Conservation (phyloP, 2,797 vertebrate genomes). For the Lepilemur septentrionalis region DNA sequence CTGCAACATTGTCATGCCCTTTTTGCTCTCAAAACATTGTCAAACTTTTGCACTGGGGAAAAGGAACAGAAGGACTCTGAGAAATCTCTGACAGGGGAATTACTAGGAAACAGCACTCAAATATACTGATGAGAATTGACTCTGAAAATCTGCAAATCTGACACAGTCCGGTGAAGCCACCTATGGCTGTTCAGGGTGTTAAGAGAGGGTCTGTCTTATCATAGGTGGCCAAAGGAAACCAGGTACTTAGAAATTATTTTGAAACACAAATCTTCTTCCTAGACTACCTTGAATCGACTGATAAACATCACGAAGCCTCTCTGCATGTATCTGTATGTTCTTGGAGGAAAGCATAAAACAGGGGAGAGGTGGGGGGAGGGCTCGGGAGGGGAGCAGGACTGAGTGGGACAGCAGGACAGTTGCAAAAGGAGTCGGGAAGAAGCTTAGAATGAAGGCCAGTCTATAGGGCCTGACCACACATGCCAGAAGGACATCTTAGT, state of each 20-base stretch:
- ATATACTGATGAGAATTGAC: background rate
- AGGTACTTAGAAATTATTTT: background rate
- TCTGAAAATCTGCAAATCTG: background rate
- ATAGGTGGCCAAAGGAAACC: background rate
- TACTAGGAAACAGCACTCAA: background rate
- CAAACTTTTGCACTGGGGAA: background rate
- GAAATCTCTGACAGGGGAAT: background rate
- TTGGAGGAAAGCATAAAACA: background rate
- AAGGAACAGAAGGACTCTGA: background rate
- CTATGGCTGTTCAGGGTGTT: background rate
- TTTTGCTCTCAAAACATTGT: background rate
- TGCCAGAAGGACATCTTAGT: background rate
- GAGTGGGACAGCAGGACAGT: background rate
- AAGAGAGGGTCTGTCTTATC: background rate
- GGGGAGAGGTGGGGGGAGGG: fast-evolving
- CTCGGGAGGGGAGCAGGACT: background rate
- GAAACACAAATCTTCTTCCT: background rate
- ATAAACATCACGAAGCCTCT: background rate
- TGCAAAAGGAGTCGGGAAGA: background rate
- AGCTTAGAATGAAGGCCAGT: background rate
- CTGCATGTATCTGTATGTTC: background rate
- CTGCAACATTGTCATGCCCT: background rate
- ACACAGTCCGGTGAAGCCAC: background rate
- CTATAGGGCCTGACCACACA: background rate
- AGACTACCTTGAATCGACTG: background rate